Evolutionary conservation across 2,888 invertebrate species (phyloP).

Genomic region (Pyrrhia umbra): DNA sequence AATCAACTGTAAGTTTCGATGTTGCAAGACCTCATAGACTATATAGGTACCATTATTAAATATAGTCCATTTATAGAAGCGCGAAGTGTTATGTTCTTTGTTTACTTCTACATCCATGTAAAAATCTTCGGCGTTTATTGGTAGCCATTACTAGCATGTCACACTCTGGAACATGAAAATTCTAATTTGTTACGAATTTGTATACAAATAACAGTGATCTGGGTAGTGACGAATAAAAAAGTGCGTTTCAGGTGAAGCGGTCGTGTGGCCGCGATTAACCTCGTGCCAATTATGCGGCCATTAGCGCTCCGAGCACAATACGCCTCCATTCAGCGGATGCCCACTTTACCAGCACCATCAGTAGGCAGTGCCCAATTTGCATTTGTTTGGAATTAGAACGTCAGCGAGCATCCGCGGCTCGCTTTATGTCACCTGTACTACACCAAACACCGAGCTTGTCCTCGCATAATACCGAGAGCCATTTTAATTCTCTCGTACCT

Average conservation of each 20-base stretch:
- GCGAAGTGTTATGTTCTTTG: no score
- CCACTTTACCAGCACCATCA: constrained; percentile 71
- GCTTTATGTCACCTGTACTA: constrained; percentile 78
- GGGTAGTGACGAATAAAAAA: constrained; percentile 67
- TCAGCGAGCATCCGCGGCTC: constrained; percentile 67
- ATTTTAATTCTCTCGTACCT: constrained; percentile 70
- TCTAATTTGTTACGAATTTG: not conserved
- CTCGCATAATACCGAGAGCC: constrained; percentile 64
- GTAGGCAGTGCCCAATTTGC: constrained; percentile 78
- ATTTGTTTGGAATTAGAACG: constrained; percentile 87
- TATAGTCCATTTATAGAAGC: no score
- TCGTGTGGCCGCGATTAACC: constrained; percentile 76
- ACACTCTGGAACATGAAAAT: not conserved
- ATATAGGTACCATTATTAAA: no score
- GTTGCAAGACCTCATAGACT: not conserved
- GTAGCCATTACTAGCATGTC: no score
- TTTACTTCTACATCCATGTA: no score
- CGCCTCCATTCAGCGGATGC: constrained; percentile 84
- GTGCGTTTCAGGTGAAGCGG: constrained; percentile 58
- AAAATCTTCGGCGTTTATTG: no score
- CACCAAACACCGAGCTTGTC: constrained; percentile 33
- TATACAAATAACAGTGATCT: constrained; percentile 30
- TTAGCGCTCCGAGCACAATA: constrained; percentile 85
- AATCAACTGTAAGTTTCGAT: not conserved
- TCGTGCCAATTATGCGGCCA: constrained; percentile 86